Evolutionary conservation across 2,888 invertebrate species (phyloP), one percentile per base, ranked within the genome.

Genomic region (Cephus rjabovi): DNA sequence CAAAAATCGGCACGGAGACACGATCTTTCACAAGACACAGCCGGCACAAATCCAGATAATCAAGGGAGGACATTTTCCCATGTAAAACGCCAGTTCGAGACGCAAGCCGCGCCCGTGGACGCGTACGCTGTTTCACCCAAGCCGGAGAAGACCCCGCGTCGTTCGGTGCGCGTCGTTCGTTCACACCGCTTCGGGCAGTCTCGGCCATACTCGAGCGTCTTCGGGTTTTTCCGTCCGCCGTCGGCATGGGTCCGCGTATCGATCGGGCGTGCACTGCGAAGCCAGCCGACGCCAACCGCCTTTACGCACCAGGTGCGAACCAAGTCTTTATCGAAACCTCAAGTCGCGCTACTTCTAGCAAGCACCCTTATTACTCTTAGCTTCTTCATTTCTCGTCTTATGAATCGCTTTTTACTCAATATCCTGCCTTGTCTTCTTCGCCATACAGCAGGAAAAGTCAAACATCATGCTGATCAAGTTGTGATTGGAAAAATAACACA

Each of bases 1-100:
- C 95, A 89, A 95, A 95, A 90, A 95, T 95, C 86, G 94, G 93
- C 88, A 95, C 94, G 88, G 94, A 94, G 75, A 95, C 95, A 91
- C 93, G 90, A 90, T 93, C 91, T 86, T 92, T 92, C 80, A 91
- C 91, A 83, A 92, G 90, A 87, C 92, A 92, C 86, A 92, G 86
- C 83, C 92, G 89, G 86, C 92, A 92, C 83, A 92, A 82, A 80
- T 92, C 91, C 87, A 91, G 82, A 79, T 88, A 90, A 82, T 91
- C 90, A 84, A 90, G 89, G 83, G 91, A 90, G 87, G 91, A 90
- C 90, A 90, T 90, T 88, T 87, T 90, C 81, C 83, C 80, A 75
- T 86, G 81, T 87, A 83, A 85, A 90, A 88, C 87, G 88, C 86
- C 89, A 87, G 86, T 86, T 86, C 87, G 86, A 87, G 84, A 87